phyloP scores from a whole-genome alignment of 2,797 vertebrate species.

The Myiotriccus ornatus region DNA sequence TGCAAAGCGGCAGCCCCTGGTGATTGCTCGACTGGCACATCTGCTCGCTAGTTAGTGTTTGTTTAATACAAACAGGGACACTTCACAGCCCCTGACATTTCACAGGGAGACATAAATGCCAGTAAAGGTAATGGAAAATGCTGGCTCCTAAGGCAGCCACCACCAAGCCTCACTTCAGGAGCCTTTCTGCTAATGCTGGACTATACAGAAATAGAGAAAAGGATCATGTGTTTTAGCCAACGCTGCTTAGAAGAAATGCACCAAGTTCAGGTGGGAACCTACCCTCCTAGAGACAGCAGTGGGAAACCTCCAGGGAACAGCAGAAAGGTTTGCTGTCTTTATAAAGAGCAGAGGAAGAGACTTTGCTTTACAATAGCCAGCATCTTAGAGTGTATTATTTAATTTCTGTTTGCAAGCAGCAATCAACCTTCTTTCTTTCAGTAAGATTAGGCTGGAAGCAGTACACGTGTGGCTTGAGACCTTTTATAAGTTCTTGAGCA shows the following conservation, averaged over 20 bases:
- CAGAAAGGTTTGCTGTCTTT: neutral
- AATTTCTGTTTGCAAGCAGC: neutral
- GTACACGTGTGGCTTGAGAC: neutral
- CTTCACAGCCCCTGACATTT: neutral
- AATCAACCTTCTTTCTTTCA: neutral
- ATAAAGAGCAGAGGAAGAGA: neutral
- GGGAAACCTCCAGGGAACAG: neutral
- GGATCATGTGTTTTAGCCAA: neutral
- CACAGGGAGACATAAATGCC: neutral
- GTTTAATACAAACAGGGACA: neutral
- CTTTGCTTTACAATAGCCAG: neutral
- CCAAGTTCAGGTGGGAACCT: neutral
- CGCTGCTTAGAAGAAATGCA: neutral
- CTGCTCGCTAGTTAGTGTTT: conserved; percentile 76
- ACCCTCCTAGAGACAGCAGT: neutral
- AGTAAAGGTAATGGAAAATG: neutral
- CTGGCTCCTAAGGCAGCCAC: neutral
- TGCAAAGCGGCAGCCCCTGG: conserved; percentile 84
- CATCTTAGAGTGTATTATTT: neutral
- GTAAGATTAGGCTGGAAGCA: neutral
- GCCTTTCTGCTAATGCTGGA: neutral
- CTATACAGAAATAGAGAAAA: neutral
- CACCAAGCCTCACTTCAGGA: neutral
- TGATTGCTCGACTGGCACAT: conserved; percentile 85
- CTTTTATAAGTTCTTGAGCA: neutral